Base-by-base conservation (phyloP, 2,113 vertebrate genomes). In the Myodes glareolus region DNA sequence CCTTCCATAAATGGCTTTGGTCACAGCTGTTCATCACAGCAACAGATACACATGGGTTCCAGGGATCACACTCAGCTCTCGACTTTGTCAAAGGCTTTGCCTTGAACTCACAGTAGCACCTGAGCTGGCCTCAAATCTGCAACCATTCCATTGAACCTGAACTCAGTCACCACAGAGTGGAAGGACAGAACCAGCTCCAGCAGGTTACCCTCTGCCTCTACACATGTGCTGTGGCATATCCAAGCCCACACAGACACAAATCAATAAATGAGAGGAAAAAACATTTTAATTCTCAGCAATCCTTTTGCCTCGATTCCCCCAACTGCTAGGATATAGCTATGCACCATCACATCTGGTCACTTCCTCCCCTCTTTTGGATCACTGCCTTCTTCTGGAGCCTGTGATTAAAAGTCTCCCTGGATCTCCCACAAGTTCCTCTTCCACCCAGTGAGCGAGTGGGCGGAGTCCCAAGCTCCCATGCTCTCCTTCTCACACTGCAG, bases 371-470 rank as follows among this genome's bases (percentile, higher is more conserved):
- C 65, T 5, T 85, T 23, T 11, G 42, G 63, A 50, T 78, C 29
- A 73, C 45, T 39, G 17, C 63, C 72, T n/a, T 93, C 75, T 88
- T 58, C 55, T 58, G 55, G 33, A 67, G 73, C 65, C 86, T 96
- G 29, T 67, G 29, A 67, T 27, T 86, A 27, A 1, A 84, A 67
- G n/a, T 67, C 84, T 85, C 61, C 17, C 55, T 65, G 10, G 23
- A n/a, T 77, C 65, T 76, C 80, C 80, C 45, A 58, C 47, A 42
- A 85, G n/a, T 36, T 91, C 67, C 27, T 94, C 63, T 92, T 95
- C 86, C 27, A 11, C 17, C 23, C 52, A 88, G 36, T 13, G 75
- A 50, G 45, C 29, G 33, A 87, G 68, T 4, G 42, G 63, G 75
- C 6, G 36, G 33, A 94, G 33, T 39, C 68, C 72, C 39, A 14